Evolutionary conservation across 2,888 invertebrate genomes (phyloP), one percentile per base, ranked within the genome.

Genomic region (Prosapia bicincta): DNA sequence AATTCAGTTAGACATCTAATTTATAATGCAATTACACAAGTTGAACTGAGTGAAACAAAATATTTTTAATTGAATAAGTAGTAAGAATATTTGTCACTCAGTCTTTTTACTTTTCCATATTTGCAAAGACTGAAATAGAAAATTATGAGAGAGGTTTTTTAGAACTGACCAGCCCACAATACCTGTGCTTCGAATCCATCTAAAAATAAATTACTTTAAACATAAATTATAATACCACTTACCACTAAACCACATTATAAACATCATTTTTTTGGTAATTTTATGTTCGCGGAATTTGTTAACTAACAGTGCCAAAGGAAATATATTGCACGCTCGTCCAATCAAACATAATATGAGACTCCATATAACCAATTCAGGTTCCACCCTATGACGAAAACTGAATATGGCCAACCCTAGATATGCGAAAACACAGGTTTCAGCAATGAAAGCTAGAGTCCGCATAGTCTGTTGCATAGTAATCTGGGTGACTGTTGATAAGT

Each of bases 381-480:
- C 88, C 72, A 98, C 94, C 76, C 80, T 75, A 84, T 99, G 96
- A 80, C 94, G 91, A 85, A 99, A 99, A 83, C 98, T 99, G 85
- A 93, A 97, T 82, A 98, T 90, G 28, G 97, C 97, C 81, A 98
- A 86, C 73, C 97, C 99, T 76, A 99, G 88, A 84, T 99, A 99
- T 3, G 99, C 99, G 88, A 99, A 99, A 0, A 99, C 98, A 85
- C 98, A 98, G 0, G 99, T 99, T 87, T 99, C 99, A 81, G 95
- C 98, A 79, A 99, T 97, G 83, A 99, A 99, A 1, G 99, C 95
- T 77, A 99, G 87, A 0, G 99, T 99, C 82, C 98, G 89, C 91
- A 99, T 96, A 0, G 98, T 99, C 86, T 99, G 98, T 85, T 99
- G 98, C 94, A 99, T 98, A 3, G 99, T 99, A 72, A 99, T 98